Evolutionary conservation across 2,797 vertebrate genomes (phyloP), one percentile per base, ranked within the genome.

Genomic region (Zenarchopterus dispar): DNA sequence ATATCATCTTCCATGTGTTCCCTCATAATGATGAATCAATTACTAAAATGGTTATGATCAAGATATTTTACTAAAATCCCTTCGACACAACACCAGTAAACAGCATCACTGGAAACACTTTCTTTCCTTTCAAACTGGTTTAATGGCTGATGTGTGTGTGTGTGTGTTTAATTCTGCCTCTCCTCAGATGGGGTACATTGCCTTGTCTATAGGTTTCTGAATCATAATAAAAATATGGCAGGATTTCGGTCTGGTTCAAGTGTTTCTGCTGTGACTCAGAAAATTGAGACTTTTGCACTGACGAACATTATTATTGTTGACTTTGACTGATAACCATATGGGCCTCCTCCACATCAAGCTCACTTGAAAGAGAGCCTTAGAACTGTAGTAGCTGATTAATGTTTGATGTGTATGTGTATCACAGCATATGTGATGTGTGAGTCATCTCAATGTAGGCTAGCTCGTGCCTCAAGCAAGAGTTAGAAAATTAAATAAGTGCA

Each of bases 361-460:
- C 13, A 3, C 52, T 49, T 45, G 24, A 65, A 57, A 75, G 55
- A 21, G 26, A 9, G 33, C 13, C 2, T 15, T 39, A 22, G 52
- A 42, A 59, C 65, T 55, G 55, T 2, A 46, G 42, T 24, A 28
- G 28, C 7, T 41, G 61, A 51, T 76, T 54, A 65, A 65, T 53
- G 23, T 67, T 73, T 78, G 56, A 79, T 36, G 33, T 36, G 28
- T 28, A 79, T 36, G 33, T 36, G 28, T 28, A 28, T 28, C 28
- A 28, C 43, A 31, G 53, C 45, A 41, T 48, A 21, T 17, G 15
- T 16, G 31, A 46, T 54, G 47, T n/a, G 11, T 61, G 71, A 80
- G n/a, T 82, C 77, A 71, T 71, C 61, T 67, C 47, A 9, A 50
- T 72, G 61, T 63, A 36, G 67, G 62, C 63, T 71, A 48, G 59